A percentile compares a stretch with the other conserved stretches of the same genome.
Conservation (phyloP, 2,113 vertebrate species). For the Hemicordylus capensis region DNA sequence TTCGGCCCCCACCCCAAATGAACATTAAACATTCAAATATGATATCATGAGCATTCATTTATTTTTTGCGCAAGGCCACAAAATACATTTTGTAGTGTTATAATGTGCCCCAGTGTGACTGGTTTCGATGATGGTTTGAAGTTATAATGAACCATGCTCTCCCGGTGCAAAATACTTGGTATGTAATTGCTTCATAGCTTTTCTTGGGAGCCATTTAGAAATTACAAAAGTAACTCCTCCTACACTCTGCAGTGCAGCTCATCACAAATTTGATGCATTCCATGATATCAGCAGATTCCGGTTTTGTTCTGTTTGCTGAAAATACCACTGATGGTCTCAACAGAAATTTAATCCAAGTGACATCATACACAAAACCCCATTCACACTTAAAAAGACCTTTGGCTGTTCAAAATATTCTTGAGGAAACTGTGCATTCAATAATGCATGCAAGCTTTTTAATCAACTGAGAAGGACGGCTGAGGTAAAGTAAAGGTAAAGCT, state of each 20-base stretch:
- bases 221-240: conserved; percentile 49
- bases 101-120: conserved; percentile 53
- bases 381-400: neutral
- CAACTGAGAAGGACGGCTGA: conserved; percentile 1
- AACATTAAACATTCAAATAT: conserved; percentile 72
- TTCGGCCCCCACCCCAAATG: conserved; percentile 39
- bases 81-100: conserved; percentile 54
- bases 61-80: conserved; percentile 52
- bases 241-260: conserved; percentile 29
- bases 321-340: neutral
- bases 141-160: conserved; percentile 60
- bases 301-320: conserved; percentile 6
- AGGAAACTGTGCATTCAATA: conserved; percentile 16
- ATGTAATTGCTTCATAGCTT: conserved; percentile 59
- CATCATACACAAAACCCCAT: neutral
- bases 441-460: conserved; percentile 5
- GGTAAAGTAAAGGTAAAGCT: too few relatives aligned
- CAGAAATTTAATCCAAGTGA: conserved; percentile 4
- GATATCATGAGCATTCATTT: conserved; percentile 64
- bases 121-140: conserved; percentile 57
- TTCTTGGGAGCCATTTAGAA: conserved; percentile 56
- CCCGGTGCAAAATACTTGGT: conserved; percentile 54
- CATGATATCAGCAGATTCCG: conserved; percentile 17
- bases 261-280: neutral
- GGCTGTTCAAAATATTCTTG: neutral